Evolutionary conservation across 2,888 invertebrate genomes (phyloP), one percentile per base, ranked within the genome.

Genomic region (Drosophila bunnanda): DNA sequence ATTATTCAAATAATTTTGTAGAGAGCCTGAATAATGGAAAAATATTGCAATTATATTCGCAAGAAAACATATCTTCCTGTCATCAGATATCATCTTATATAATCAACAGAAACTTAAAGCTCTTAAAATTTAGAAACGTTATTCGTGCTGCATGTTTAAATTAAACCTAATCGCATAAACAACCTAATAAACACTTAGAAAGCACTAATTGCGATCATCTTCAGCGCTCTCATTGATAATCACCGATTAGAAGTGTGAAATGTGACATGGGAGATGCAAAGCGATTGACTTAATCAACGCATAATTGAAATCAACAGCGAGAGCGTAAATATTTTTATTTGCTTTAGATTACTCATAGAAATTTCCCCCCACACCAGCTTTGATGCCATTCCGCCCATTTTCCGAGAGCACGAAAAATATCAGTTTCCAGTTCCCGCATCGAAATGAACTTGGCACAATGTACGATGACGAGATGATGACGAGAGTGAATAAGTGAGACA

Each of bases 361-460:
- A 36, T 44, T 62, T 34, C 12, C 61, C 53, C 32, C 34, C 44
- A 15, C 25, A 25, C 9, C 8, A 10, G 32, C 22, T 53, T 32
- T 22, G 48, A 57, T 48, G 56, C 22, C 54, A 34, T 25, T 28
- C 46, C 34, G 32, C 22, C 43, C 32, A 68, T 28, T 30, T 65
- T 44, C 28, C 43, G 34, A 30, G 28, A 52, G 65, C 17, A 34
- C 25, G 41, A 32, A 53, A 74, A 64, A 9, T 76, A 66, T 62
- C 67, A 44, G 59, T 64, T 69, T 75, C 28, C 32, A 39, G 41
- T 60, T 60, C 30, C 22, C 62, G 43, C 70, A 65, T 76, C 69
- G 62, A 69, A 69, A 64, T 76, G 60, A 54, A 72, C 80, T 78
- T 75, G 70, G 30, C 77, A 34, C 32, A 80, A 69, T 58, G 39